Percentiles rank a stretch among this genome's conserved stretches.
Conservation (phyloP, 2,797 vertebrate species). For the Bradypodion pumilum region DNA sequence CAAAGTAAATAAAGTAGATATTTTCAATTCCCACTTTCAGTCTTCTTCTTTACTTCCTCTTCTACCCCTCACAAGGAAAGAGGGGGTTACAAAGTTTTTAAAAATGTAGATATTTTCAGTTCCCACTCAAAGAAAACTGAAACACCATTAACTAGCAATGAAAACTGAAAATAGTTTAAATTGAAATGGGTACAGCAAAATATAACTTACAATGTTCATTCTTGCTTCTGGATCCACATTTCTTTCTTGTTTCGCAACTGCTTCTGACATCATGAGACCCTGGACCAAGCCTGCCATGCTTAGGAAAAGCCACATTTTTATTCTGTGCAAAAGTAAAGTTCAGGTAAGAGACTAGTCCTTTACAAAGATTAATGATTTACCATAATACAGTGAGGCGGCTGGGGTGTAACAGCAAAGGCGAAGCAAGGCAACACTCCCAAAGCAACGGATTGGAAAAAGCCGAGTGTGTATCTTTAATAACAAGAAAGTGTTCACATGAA, state of each 20-base stretch:
- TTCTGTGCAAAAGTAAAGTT: background rate
- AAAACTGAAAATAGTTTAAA: background rate
- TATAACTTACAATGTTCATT: slow-evolving; percentile 69
- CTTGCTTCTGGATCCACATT: slow-evolving; percentile 58
- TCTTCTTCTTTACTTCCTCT: no score
- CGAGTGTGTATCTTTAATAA: no score
- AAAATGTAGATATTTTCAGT: background rate
- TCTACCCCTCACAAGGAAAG: no score
- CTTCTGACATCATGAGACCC: slow-evolving; percentile 11
- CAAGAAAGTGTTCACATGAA: no score
- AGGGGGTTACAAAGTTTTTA: no score
- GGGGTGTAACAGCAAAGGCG: no score
- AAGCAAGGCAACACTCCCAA: no score
- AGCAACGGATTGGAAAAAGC: no score
- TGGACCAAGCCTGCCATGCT: slow-evolving; percentile 29
- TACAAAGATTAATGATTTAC: background rate
- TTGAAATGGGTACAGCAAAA: background rate
- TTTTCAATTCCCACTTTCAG: no score
- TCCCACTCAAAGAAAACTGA: background rate
- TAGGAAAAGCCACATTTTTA: slow-evolving; percentile 43
- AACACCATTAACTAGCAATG: background rate
- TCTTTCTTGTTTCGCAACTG: background rate
- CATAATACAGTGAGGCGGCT: no score
- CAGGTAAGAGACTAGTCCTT: background rate
- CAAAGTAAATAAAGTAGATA: no score